Base-by-base conservation (phyloP, 2,797 vertebrate species). In the Psittacula derbiana region DNA sequence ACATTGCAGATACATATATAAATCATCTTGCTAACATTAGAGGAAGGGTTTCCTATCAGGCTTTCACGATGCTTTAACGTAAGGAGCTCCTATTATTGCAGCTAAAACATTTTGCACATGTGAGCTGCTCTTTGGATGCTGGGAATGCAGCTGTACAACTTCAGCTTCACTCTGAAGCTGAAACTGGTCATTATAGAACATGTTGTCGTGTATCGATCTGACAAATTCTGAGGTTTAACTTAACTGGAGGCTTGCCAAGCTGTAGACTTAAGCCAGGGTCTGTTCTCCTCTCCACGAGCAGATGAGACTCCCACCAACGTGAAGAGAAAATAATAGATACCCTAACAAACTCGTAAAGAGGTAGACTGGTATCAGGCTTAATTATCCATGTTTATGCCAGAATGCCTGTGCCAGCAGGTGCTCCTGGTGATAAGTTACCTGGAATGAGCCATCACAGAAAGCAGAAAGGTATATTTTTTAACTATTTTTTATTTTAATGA, bases 1-100 rank as follows among this genome's bases (percentile, higher is more conserved):
- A 92, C 74, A 25, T 94, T 97, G 90, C 81, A 95, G 91, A 96
- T 92, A 95, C 53, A 46, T 92, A 81, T 89, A 91, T 94, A 95
- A 97, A 96, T 97, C 96, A 96, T 95, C 89, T 96, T 90, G 79
- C 67, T 91, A 95, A 86, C 93, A 81, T 97, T 91, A 93, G 91
- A 86, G 88, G 69, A 92, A 96, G 84, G 64, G 84, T 91, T 95
- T 95, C 85, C 62, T 76, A 46, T 75, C 78, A 73, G 91, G 84
- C 90, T 95, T 96, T 97, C 86, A 94, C 91, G 79, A 90, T 93
- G 55, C 95, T 86, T 86, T 95, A 88, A 96, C 82, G 83, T 86
- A 95, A 97, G 93, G 66, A 93, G 75, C 12, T 82, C 72, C 70
- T 78, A 70, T 92, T 92, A 88, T 78, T 93, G 80, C 82, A 95